phyloP scores from a whole-genome alignment of 2,113 vertebrate genomes.

The Passer domesticus region DNA sequence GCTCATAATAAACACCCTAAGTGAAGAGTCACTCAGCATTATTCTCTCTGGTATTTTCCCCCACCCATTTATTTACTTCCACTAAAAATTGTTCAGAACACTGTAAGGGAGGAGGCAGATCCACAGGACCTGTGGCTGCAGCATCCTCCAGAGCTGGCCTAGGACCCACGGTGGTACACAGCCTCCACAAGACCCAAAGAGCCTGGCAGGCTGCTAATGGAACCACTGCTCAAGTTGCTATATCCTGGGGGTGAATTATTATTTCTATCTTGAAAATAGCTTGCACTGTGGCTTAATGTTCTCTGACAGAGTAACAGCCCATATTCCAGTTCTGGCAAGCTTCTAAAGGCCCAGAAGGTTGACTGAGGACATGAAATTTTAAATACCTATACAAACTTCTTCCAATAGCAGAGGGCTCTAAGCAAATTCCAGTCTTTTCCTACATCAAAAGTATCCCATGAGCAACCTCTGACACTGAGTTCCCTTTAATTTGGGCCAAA shows the following conservation, averaged over 20 bases:
- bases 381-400: background rate
- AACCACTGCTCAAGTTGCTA: background rate
- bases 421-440: background rate
- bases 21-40: background rate
- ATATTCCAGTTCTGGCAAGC: background rate
- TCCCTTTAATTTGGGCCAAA: background rate
- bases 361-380: background rate
- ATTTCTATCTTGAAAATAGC: background rate
- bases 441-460: background rate
- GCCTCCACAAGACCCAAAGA: background rate
- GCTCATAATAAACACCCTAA: background rate
- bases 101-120: background rate
- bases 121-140: background rate
- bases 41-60: background rate
- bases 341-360: background rate
- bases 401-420: background rate
- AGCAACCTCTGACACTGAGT: background rate
- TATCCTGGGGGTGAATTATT: background rate
- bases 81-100: background rate
- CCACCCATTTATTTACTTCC: background rate
- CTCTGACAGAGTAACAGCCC: background rate
- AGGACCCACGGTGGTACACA: rapidly evolving
- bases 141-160: background rate
- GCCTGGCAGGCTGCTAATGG: background rate
- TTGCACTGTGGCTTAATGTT: constrained; percentile 10